A percentile compares a stretch with the other conserved stretches of the same genome.
These are phyloP conservation scores for Vombatus ursinus DNA, from an alignment of 2,113 vertebrate genomes.

Conservation along the genomic window DNA sequence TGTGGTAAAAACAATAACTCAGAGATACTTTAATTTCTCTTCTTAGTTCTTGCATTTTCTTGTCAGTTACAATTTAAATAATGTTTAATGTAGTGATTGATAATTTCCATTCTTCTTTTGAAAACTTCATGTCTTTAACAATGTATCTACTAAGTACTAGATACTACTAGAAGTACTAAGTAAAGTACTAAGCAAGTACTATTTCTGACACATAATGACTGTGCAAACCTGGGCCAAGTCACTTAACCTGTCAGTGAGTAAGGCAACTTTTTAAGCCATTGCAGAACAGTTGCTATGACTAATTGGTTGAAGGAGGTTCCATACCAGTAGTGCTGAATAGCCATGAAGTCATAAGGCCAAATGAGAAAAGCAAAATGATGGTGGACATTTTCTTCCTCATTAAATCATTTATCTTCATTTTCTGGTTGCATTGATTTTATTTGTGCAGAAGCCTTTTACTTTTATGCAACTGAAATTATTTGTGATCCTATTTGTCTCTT, in stretches of 20 bases:
- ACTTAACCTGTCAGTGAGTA: neutral
- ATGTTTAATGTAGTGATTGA: neutral
- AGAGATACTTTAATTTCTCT: no score
- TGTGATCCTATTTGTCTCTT: neutral
- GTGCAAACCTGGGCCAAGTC: neutral
- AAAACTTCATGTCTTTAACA: neutral
- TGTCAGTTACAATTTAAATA: neutral
- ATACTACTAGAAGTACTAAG: no score
- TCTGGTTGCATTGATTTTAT: neutral
- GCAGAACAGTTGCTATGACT: neutral
- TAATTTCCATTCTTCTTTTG: neutral
- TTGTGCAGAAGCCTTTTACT: neutral
- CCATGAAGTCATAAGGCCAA: neutral
- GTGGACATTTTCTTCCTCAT: neutral
- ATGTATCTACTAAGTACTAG: no score
- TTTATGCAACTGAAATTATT: neutral
- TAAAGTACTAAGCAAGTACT: neutral
- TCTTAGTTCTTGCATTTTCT: neutral
- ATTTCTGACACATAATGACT: neutral
- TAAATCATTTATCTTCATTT: neutral
- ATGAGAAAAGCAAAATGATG: neutral
- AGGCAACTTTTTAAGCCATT: neutral
- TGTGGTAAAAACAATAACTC: neutral
- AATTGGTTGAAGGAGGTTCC: no score
- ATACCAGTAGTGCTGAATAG: neutral